Percentiles rank a stretch among this genome's conserved stretches.
Evolutionary conservation across 2,888 invertebrate species (phyloP).

Genomic region (Timema cristinae): DNA sequence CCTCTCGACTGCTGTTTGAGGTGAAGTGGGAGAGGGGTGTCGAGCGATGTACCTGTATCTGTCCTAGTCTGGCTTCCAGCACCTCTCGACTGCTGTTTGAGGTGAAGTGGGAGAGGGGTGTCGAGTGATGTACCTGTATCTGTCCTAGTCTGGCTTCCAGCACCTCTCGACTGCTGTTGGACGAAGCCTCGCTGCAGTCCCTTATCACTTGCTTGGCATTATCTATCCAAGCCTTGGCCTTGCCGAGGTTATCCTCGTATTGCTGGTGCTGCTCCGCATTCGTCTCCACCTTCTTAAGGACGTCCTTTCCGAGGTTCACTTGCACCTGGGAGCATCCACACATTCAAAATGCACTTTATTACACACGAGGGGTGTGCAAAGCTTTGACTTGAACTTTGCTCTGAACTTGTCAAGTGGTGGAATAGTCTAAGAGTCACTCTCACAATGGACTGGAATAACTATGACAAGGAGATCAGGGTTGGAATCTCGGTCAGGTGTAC

Average conservation of each 20-base stretch:
- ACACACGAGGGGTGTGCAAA: too few species aligned
- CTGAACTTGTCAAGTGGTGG: too few species aligned
- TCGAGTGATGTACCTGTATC: constrained; percentile 40
- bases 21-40: too few species aligned
- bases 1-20: constrained; percentile 70
- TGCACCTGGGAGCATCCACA: constrained; percentile 52
- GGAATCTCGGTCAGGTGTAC: too few species aligned
- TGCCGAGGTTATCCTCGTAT: constrained; percentile 70
- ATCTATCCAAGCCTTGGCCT: constrained; percentile 81
- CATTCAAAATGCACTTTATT: too few species aligned
- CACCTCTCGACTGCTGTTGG: constrained; percentile 70
- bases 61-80: constrained; percentile 72
- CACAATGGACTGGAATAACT: too few species aligned
- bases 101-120: too few species aligned
- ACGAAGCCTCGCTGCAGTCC: constrained; percentile 73
- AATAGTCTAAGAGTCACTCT: too few species aligned
- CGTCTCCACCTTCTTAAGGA: constrained; percentile 84
- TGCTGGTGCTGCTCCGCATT: constrained; percentile 81
- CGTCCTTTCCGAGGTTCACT: constrained; percentile 83
- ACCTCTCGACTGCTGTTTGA: constrained; percentile 63
- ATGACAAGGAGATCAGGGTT: too few species aligned
- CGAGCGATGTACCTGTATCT: constrained; percentile 41
- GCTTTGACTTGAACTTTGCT: too few species aligned
- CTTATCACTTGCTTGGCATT: constrained; percentile 79
- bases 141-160: constrained; percentile 73